phyloP scores from a whole-genome alignment of 2,888 invertebrate species.

The Morpho deidamia region DNA sequence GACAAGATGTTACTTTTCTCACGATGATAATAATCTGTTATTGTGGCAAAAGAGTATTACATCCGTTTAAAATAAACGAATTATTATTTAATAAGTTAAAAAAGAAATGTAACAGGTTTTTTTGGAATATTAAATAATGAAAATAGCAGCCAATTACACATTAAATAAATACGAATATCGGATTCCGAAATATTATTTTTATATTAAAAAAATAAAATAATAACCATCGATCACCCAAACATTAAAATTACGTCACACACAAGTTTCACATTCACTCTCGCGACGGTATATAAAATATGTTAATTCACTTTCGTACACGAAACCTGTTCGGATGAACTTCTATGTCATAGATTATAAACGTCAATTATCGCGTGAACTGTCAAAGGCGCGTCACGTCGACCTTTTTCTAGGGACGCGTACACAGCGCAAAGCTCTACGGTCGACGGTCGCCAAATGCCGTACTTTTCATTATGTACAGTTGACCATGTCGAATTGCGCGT shows the following conservation, averaged over 20 bases:
- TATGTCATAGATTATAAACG: constrained; percentile 28
- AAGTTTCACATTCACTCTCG: constrained; percentile 69
- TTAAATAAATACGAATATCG: background rate
- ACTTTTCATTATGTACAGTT: constrained; percentile 63
- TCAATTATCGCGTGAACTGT: constrained; percentile 41
- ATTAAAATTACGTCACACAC: constrained; percentile 53
- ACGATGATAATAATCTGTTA: constrained; percentile 3
- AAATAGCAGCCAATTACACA: constrained; percentile 11
- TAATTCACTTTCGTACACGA: constrained; percentile 69
- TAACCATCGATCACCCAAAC: constrained; percentile 41
- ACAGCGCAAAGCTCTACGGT: constrained; percentile 27
- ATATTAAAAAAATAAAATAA: constrained; percentile 7
- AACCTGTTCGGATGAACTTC: constrained; percentile 48
- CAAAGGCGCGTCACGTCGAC: constrained; percentile 28
- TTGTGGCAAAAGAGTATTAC: background rate
- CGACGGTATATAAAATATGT: constrained; percentile 47
- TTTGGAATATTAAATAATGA: background rate
- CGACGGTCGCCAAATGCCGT: constrained; percentile 40
- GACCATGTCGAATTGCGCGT: constrained; percentile 76
- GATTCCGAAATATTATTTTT: background rate
- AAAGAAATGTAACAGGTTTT: too few species aligned
- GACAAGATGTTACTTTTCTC: constrained; percentile 1
- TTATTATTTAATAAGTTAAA: too few species aligned
- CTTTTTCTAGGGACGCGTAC: constrained; percentile 5
- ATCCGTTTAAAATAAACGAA: background rate